Base-by-base conservation (phyloP, 2,113 vertebrate species). In the Hymenochirus boettgeri region DNA sequence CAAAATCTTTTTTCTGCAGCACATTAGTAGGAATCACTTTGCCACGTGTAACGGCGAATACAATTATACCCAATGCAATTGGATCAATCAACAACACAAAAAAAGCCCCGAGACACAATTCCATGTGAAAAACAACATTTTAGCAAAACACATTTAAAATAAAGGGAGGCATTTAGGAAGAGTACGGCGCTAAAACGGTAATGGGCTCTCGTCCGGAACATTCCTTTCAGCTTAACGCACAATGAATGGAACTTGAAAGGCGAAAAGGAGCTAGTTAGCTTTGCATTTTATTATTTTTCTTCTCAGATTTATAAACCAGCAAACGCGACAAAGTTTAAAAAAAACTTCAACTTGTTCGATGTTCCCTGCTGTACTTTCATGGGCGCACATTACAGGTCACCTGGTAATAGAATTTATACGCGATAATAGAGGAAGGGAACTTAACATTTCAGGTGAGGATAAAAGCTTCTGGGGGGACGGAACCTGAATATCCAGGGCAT, bases 51-150 rank as follows among this genome's bases (percentile, higher is more conserved):
- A 57, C 24, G 25, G 35, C 45, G 56, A 10, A 46, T 27, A 21
- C 62, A 65, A 65, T 65, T 65, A 57, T 48, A 65, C 29, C 17
- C 31, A 45, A 65, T 48, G 46, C 62, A 57, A 56, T 47, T 57
- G 23, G 47, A 33, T 19, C 62, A 56, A 35, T 35, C 33, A 35
- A n/a, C n/a, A n/a, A n/a, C n/a, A n/a, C n/a, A 35, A 27, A 33
- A 25, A 57, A 65, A 24, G 53, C 54, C 6, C n/a, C 33, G 18
- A 59, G 37, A 26, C 24, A n/a, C 37, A 59, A 15, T 59, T 23
- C 15, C 17, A 26, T 59, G 23, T 59, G 39, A 57, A 57, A 57
- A 35, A 18, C 45, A 23, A 15, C 55, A 56, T 13, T 35, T 57
- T 57, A 57, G 62, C 60, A 51, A 12, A 39, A 48, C 42, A 57